Conservation (phyloP, 2,888 invertebrate species). For the Phyto melanocephala region DNA sequence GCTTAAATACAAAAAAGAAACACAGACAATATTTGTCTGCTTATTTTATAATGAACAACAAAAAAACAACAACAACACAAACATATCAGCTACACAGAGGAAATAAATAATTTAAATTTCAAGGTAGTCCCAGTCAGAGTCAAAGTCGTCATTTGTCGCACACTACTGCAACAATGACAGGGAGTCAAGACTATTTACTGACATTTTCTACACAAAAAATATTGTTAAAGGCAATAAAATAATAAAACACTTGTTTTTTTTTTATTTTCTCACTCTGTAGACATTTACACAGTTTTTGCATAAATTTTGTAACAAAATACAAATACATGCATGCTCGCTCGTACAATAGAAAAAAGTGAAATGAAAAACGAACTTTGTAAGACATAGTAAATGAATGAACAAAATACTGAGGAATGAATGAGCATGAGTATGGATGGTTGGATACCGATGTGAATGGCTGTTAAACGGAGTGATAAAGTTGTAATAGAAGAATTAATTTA, state of each 20-base stretch:
- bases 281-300: conserved; percentile 37
- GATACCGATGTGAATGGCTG: conserved; percentile 3
- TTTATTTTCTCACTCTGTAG: conserved; percentile 11
- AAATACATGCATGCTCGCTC: too few species aligned
- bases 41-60: conserved; percentile 7
- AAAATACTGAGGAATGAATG: background rate
- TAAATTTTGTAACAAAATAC: conserved; percentile 31
- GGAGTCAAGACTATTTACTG: conserved; percentile 15
- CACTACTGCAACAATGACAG: conserved; percentile 1
- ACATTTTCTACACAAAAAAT: conserved; percentile 42
- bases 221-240: conserved; percentile 40
- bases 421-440: background rate
- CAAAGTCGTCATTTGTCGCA: conserved; percentile 17
- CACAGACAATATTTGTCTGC: background rate
- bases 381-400: conserved; percentile 17
- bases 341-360: background rate
- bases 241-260: conserved; percentile 53
- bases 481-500: conserved; percentile 46
- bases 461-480: conserved; percentile 50
- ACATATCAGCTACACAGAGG: background rate
- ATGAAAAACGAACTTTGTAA: conserved; percentile 3
- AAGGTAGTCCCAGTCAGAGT: conserved; percentile 34
- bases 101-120: conserved; percentile 55
- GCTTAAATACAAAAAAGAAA: conserved; percentile 4
- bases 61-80: background rate